phyloP scores from a whole-genome alignment of 2,797 vertebrate species.

The Heliangelus exortis region DNA sequence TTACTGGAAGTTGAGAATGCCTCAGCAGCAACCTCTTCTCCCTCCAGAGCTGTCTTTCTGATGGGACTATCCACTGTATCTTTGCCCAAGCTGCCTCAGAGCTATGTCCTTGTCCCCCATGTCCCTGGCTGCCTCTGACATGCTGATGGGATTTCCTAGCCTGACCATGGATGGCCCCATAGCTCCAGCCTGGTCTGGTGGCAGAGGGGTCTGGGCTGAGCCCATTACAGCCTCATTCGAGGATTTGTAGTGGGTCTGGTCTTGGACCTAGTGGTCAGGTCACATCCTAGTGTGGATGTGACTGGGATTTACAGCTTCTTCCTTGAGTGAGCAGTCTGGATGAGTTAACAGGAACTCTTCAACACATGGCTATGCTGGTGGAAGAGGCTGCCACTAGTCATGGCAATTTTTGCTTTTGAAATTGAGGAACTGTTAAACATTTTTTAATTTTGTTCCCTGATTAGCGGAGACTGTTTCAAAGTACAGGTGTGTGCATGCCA shows the following conservation, averaged over 20 bases:
- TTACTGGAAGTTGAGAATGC: neutral
- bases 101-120: neutral
- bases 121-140: neutral
- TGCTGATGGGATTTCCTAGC: neutral
- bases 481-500: neutral
- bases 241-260: fast-evolving
- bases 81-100: fast-evolving
- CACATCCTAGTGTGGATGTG: neutral
- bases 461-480: neutral
- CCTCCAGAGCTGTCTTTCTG: neutral
- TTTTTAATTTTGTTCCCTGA: neutral
- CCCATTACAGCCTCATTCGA: neutral
- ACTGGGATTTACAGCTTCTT: neutral
- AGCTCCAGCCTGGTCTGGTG: fast-evolving
- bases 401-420: neutral
- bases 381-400: neutral
- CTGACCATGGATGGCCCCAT: fast-evolving
- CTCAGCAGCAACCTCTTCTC: neutral
- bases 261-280: neutral
- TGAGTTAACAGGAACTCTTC: neutral
- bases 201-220: neutral
- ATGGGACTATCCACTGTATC: neutral
- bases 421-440: neutral
- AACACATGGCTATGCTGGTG: fast-evolving
- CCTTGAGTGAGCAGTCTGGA: neutral